Conservation (phyloP, 1,140 invertebrate genomes). For the Drosophila virilis region DNA sequence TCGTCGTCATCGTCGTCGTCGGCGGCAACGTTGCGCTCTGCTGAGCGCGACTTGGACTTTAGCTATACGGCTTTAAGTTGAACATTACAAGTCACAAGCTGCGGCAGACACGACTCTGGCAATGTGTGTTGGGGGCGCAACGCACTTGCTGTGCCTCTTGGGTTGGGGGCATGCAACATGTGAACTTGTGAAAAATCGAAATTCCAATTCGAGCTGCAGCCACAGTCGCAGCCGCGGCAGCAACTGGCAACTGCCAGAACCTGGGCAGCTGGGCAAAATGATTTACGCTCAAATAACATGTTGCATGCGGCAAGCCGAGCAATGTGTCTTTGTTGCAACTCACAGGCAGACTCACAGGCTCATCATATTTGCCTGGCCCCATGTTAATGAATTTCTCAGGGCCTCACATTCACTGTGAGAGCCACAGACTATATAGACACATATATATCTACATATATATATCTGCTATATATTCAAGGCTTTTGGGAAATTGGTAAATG, state of each 20-base stretch:
- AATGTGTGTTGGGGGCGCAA: conserved; percentile 34
- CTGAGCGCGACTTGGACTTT: conserved; percentile 43
- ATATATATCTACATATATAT: not conserved
- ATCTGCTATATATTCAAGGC: conserved; percentile 11
- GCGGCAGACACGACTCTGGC: conserved; percentile 28
- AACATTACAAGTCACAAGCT: not conserved
- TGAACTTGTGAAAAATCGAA: conserved; percentile 82
- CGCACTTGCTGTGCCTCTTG: conserved; percentile 43
- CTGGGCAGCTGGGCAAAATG: conserved; percentile 48
- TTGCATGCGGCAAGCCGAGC: conserved; percentile 64
- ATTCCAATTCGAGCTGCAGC: conserved; percentile 63
- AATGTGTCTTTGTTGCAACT: conserved; percentile 44
- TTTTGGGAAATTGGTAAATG: conserved; percentile 38
- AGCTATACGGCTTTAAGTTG: not conserved
- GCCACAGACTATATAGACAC: not conserved
- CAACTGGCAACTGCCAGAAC: conserved; percentile 16
- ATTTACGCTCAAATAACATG: conserved; percentile 82
- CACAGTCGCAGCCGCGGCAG: too few species aligned
- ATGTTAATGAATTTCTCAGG: conserved; percentile 13
- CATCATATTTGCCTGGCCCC: conserved; percentile 14
- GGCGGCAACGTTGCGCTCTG: conserved; percentile 43
- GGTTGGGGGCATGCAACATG: conserved; percentile 59
- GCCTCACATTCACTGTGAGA: not conserved
- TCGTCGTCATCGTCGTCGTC: conserved; percentile 39
- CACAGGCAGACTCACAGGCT: conserved; percentile 1